These are phyloP conservation scores for Apostichopus leukothele DNA, from an alignment of 53 echinoderm and acorn worm genomes.

Conservation along the genomic window DNA sequence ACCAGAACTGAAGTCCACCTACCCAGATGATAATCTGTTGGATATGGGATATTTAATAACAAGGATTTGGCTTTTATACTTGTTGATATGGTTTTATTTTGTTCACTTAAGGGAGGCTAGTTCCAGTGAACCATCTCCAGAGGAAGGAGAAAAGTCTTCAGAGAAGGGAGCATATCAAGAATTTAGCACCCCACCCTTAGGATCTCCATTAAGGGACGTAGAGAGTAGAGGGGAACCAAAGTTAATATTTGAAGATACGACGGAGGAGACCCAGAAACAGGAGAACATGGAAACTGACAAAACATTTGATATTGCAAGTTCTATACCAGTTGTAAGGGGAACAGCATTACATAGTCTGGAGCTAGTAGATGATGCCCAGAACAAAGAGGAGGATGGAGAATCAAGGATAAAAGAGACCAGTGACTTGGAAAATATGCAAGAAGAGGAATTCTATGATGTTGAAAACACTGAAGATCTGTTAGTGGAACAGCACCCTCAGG, in stretches of 20 bases:
- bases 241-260: neutral
- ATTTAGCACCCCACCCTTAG: conserved; percentile 31
- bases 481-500: neutral
- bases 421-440: neutral
- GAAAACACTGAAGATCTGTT: conserved; percentile 24
- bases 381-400: neutral
- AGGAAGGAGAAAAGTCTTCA: neutral
- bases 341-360: neutral
- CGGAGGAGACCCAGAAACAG: neutral
- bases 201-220: conserved; percentile 18
- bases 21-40: too few species aligned
- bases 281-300: neutral
- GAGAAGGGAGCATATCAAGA: conserved; percentile 28
- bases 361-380: neutral
- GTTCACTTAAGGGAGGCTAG: neutral
- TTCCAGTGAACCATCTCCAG: conserved; percentile 37
- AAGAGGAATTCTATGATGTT: conserved; percentile 25
- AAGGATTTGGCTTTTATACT: neutral
- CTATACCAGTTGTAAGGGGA: too few species aligned
- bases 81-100: neutral
- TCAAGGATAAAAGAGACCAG: neutral
- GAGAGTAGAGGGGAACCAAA: neutral
- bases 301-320: neutral
- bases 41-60: neutral
- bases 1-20: too few species aligned